Conservation (phyloP, 2,888 invertebrate species). For the Eretmocerus hayati region DNA sequence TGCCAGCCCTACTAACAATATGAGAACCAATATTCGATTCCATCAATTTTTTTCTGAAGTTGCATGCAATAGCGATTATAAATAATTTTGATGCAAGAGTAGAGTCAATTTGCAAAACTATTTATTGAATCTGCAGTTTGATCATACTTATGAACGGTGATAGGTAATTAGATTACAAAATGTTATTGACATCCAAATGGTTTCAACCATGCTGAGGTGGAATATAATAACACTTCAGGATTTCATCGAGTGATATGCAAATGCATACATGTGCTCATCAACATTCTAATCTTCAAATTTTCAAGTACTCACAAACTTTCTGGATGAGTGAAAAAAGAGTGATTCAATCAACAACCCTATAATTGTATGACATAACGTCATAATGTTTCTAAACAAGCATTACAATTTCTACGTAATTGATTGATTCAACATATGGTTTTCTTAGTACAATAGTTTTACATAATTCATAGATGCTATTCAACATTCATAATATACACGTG, state of each 20-base stretch:
- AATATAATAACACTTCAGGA: constrained; percentile 19
- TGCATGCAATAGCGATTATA: background rate
- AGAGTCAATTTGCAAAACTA: constrained; percentile 33
- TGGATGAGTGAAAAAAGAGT: constrained; percentile 9
- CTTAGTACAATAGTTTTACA: constrained; percentile 13
- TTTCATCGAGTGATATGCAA: constrained; percentile 21
- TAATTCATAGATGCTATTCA: constrained; percentile 15
- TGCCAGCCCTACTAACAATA: no score
- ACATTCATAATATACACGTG: constrained; percentile 22
- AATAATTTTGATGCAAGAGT: background rate
- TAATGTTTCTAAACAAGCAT: background rate
- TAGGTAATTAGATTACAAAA: constrained; percentile 25
- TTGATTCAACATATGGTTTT: constrained; percentile 8
- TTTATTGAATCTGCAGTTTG: constrained; percentile 29
- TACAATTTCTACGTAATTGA: constrained; percentile 10
- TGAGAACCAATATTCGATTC: no score
- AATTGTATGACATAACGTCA: constrained; percentile 7
- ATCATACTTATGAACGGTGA: constrained; percentile 23
- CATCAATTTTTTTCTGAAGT: background rate
- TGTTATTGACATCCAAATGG: constrained; percentile 23
- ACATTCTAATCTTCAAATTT: constrained; percentile 5
- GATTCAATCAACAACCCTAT: constrained; percentile 15
- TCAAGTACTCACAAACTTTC: constrained; percentile 12
- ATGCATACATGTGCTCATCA: constrained; percentile 13
- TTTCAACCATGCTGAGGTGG: constrained; percentile 22